Evolutionary conservation across 2,797 vertebrate species (phyloP).

Genomic region (Ceryle rudis): DNA sequence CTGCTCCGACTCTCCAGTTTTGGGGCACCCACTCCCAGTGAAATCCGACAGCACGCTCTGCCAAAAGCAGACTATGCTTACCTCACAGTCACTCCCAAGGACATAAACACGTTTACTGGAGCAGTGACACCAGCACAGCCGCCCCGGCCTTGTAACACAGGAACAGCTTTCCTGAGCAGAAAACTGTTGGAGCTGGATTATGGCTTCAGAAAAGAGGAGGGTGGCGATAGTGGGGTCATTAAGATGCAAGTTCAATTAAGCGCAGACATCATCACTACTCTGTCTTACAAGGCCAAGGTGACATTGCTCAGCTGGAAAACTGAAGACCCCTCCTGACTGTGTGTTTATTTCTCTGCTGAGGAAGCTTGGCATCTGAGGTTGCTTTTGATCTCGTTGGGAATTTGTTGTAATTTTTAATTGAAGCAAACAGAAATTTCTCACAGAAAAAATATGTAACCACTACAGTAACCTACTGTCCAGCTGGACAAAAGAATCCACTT

Average conservation of each 20-base stretch:
- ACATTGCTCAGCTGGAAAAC: accelerated
- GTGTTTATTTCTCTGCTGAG: not conserved
- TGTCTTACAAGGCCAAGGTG: not conserved
- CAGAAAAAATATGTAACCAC: not conserved
- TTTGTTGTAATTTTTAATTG: not conserved
- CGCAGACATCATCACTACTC: not conserved
- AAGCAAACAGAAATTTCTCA: not conserved
- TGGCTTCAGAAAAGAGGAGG: not conserved
- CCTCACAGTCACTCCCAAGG: accelerated
- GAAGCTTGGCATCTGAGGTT: accelerated
- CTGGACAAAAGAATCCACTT: not conserved
- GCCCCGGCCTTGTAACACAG: accelerated
- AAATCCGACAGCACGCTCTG: accelerated
- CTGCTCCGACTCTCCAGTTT: not conserved
- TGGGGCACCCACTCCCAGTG: accelerated
- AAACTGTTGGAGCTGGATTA: not conserved
- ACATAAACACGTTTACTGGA: accelerated
- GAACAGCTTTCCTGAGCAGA: not conserved
- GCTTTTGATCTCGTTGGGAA: not conserved
- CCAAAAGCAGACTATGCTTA: not conserved
- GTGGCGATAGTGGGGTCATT: accelerated
- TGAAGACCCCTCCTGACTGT: not conserved
- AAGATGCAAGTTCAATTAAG: not conserved
- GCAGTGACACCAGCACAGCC: accelerated
- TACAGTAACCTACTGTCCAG: not conserved